phyloP scores from a whole-genome alignment of 2,888 invertebrate genomes.

The Neoitamus cyanurus region DNA sequence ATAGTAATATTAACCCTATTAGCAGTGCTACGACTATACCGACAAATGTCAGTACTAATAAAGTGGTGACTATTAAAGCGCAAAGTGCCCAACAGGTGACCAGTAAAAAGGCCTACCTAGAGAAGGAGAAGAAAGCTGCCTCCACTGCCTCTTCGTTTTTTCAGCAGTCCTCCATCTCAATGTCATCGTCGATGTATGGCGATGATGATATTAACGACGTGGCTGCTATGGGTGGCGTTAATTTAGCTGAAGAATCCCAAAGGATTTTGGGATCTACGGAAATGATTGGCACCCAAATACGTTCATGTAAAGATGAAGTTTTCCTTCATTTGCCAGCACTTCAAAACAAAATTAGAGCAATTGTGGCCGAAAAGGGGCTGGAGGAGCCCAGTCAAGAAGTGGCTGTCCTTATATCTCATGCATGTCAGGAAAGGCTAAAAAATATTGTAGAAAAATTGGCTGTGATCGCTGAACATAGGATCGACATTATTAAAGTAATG shows the following conservation, averaged over 20 bases:
- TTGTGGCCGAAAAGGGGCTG: constrained; percentile 80
- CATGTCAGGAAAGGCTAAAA: constrained; percentile 92
- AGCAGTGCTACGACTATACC: constrained; percentile 54
- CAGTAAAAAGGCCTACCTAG: constrained; percentile 73
- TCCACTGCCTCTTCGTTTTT: constrained; percentile 66
- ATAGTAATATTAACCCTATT: constrained; percentile 54
- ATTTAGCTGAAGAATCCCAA: constrained; percentile 95
- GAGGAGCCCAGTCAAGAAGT: constrained; percentile 88
- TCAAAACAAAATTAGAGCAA: constrained; percentile 80
- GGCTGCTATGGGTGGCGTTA: constrained; percentile 98
- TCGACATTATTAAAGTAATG: constrained; percentile 87
- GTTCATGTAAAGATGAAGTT: constrained; percentile 93
- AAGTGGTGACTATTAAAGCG: constrained; percentile 59
- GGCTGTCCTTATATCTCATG: constrained; percentile 91
- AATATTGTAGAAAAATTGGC: constrained; percentile 91
- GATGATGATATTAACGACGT: constrained; percentile 99
- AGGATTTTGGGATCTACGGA: constrained; percentile 92
- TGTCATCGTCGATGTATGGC: constrained; percentile 71
- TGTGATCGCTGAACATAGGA: constrained; percentile 92
- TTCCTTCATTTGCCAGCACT: constrained; percentile 83
- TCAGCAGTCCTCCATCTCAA: constrained; percentile 68
- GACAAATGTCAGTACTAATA: constrained; percentile 55
- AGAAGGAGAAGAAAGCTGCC: constrained; percentile 78
- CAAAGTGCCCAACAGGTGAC: constrained; percentile 66
- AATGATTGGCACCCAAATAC: constrained; percentile 87